Conservation (phyloP, 2,113 vertebrate species). For the Tragelaphus imberbis region DNA sequence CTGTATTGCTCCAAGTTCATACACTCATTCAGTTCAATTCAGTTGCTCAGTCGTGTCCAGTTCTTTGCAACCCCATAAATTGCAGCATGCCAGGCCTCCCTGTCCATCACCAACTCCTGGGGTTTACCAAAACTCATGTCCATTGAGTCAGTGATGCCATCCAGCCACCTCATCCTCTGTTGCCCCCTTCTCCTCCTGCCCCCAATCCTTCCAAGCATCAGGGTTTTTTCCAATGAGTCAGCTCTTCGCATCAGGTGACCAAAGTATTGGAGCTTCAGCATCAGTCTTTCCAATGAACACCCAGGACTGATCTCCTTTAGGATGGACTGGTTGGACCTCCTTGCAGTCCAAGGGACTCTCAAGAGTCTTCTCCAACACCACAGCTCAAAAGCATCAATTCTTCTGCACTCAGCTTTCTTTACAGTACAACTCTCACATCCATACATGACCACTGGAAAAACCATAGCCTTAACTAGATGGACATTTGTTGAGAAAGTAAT, state of each 20-base stretch:
- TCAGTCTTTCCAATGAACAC: not conserved
- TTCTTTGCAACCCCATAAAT: not conserved
- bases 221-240: not conserved
- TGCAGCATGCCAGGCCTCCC: rapidly evolving
- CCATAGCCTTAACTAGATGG: not conserved
- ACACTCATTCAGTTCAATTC: not conserved
- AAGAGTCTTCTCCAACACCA: not conserved
- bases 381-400: not conserved
- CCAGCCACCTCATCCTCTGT: not conserved
- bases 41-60: not conserved
- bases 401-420: not conserved
- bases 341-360: not conserved
- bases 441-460: not conserved
- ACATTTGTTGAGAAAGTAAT: not conserved
- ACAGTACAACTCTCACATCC: not conserved
- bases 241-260: not conserved
- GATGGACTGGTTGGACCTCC: not conserved
- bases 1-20: not conserved
- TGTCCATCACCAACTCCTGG: not conserved
- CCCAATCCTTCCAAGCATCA: not conserved
- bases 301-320: not conserved
- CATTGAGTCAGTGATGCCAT: not conserved
- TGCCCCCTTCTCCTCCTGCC: not conserved
- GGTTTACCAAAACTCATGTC: not conserved
- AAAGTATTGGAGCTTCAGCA: not conserved